Percentiles rank a stretch among this genome's conserved stretches.
phyloP scores from a whole-genome alignment of 2,797 vertebrate species.

The Rhinella marina region DNA sequence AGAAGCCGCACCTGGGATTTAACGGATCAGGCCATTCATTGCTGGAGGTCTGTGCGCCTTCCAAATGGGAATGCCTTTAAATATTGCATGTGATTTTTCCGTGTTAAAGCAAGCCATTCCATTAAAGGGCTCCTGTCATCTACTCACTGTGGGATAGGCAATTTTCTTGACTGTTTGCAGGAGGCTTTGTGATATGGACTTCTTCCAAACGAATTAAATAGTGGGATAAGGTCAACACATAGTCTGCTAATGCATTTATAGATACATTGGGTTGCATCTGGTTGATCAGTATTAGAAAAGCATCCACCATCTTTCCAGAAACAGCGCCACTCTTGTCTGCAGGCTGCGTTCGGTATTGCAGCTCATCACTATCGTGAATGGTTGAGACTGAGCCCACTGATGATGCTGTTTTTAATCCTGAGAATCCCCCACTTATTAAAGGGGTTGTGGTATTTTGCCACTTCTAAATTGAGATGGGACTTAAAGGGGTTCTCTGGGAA shows the following conservation, averaged over 20 bases:
- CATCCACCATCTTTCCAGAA: too few species aligned
- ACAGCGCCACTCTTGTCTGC: too few species aligned
- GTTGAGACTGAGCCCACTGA: too few species aligned
- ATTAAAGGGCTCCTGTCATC: constrained; percentile 17
- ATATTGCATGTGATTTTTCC: constrained; percentile 32
- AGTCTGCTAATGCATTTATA: too few species aligned
- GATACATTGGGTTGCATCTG: not conserved
- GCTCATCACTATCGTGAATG: too few species aligned
- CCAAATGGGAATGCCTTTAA: not conserved
- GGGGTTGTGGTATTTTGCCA: too few species aligned
- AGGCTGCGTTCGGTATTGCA: too few species aligned
- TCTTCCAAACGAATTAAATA: not conserved
- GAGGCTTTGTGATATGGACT: not conserved
- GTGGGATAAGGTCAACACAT: not conserved
- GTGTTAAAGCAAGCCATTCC: constrained; percentile 8
- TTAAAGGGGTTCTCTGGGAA: too few species aligned
- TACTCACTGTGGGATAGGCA: not conserved
- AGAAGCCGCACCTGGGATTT: not conserved
- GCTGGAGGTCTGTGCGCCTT: constrained; percentile 5
- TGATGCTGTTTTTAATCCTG: too few species aligned
- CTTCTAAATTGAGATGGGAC: too few species aligned
- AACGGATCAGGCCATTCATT: not conserved
- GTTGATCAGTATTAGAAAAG: not conserved
- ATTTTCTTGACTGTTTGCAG: not conserved
- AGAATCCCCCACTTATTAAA: too few species aligned